phyloP scores from a whole-genome alignment of 1,140 invertebrate species.

The Orius insidiosus region DNA sequence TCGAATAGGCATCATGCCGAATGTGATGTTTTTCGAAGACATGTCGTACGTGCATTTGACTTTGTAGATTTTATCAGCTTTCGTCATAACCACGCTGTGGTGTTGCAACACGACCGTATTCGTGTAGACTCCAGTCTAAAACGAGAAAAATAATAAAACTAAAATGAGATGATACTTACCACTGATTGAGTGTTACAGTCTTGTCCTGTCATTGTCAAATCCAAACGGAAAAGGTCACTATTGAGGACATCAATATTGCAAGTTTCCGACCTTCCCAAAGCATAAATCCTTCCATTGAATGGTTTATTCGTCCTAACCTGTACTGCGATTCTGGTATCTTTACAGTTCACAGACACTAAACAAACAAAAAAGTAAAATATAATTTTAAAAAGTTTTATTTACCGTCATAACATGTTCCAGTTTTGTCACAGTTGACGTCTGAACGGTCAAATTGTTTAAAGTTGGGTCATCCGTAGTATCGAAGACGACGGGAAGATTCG shows the following conservation, averaged over 20 bases:
- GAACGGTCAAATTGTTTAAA: conserved; percentile 50
- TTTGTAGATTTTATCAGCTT: conserved; percentile 92
- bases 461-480: conserved; percentile 51
- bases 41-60: conserved; percentile 93
- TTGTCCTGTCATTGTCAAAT: conserved; percentile 81
- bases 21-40: conserved; percentile 89
- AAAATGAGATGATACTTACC: conserved; percentile 49
- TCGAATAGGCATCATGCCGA: conserved; percentile 91
- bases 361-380: conserved; percentile 6
- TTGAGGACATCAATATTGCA: conserved; percentile 88
- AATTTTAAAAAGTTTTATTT: conserved; percentile 22
- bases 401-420: conserved; percentile 90
- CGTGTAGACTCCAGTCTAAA: conserved; percentile 83
- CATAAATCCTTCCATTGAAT: conserved; percentile 88
- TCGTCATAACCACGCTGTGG: conserved; percentile 91
- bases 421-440: conserved; percentile 80
- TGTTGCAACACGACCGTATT: conserved; percentile 90
- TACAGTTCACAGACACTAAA: conserved; percentile 82
- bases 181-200: conserved; percentile 87
- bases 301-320: conserved; percentile 82
- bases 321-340: conserved; percentile 82
- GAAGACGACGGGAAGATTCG: conserved; percentile 42
- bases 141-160: too few species aligned
- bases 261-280: conserved; percentile 78
- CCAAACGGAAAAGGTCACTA: conserved; percentile 77